These are phyloP conservation scores for Sebastes cheni DNA, from an alignment of 2,797 vertebrate genomes.

Conservation along the genomic window DNA sequence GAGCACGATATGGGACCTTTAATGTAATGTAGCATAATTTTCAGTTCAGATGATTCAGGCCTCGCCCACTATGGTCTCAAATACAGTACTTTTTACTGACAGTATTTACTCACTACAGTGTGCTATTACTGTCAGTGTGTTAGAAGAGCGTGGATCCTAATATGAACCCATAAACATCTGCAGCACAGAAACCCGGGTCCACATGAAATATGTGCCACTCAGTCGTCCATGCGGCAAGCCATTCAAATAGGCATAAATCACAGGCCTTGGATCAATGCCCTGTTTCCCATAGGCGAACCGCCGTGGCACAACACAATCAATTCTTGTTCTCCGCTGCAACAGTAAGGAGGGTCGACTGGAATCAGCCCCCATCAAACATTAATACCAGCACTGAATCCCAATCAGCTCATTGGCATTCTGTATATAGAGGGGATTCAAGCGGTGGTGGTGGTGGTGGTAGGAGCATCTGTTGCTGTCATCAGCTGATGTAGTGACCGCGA, in stretches of 20 bases:
- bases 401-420: conserved; percentile 58
- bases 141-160: neutral
- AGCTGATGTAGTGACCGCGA: conserved; percentile 20
- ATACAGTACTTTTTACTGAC: neutral
- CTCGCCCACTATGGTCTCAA: neutral
- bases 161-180: conserved; percentile 24
- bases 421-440: neutral
- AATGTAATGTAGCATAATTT: neutral
- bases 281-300: conserved; percentile 59
- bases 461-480: conserved; percentile 41
- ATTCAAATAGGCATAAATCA: conserved; percentile 63
- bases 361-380: conserved; percentile 45
- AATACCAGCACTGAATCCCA: conserved; percentile 50
- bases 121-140: conserved; percentile 11
- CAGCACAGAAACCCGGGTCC: conserved; percentile 6
- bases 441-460: neutral
- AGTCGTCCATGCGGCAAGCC: conserved; percentile 28
- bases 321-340: conserved; percentile 48
- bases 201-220: conserved; percentile 53
- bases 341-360: conserved; percentile 27
- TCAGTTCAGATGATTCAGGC: neutral
- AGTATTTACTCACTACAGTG: conserved; percentile 9
- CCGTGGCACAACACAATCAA: conserved; percentile 68
- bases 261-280: conserved; percentile 56
- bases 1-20: too few relatives aligned